Evolutionary conservation across 37 sponge, comb jelly and placozoan genomes (phyloP), one percentile per base, ranked within the genome.

Genomic region (Spongilla lacustris): DNA sequence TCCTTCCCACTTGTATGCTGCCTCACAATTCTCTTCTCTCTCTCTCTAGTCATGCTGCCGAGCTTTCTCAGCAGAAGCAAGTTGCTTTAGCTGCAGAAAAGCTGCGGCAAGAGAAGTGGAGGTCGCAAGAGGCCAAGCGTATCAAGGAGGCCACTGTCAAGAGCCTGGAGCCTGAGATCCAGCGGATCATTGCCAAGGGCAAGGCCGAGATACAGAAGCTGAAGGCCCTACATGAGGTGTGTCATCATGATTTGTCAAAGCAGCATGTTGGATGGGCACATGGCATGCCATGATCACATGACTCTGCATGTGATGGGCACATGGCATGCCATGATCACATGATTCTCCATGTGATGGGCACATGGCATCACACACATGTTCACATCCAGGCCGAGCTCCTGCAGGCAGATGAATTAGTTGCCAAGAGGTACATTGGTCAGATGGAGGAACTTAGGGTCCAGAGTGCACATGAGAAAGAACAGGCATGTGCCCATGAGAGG

Each of bases 151-250:
- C 95, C 71, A 98, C 98, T 0, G 96, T 98, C 48, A 93, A 91
- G 67, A 91, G 98, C 32, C 85, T 98, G 71, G 98, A 98, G 85
- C 98, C 98, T 2, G 98, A 98, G 86, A 98, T 98, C 28, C 98
- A 98, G 84, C 58, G 94, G 12, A 89, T 98, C 70, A 98, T 98
- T 66, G 89, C 92, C 67, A 95, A 93, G 48, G 93, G 95, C 70
- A 98, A 98, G 79, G 89, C 95, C 26, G 98, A 98, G 74, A 74
- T 98, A n/a, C 88, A 93, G 77, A 87, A 89, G 66, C 83, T 93
- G 36, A 91, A 93, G 71, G 92, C 92, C 2, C 17, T 92, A 0
- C 94, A 98, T 73, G 94, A 97, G 78, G 91, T 89, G 41, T n/a
- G n/a, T n/a, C n/a, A n/a, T n/a, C n/a, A n/a, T n/a, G n/a, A n/a